Percentiles rank a stretch among this genome's conserved stretches.
These are phyloP conservation scores for Ochropleura leucogaster DNA, from an alignment of 2,888 invertebrate genomes.

Conservation along the genomic window DNA sequence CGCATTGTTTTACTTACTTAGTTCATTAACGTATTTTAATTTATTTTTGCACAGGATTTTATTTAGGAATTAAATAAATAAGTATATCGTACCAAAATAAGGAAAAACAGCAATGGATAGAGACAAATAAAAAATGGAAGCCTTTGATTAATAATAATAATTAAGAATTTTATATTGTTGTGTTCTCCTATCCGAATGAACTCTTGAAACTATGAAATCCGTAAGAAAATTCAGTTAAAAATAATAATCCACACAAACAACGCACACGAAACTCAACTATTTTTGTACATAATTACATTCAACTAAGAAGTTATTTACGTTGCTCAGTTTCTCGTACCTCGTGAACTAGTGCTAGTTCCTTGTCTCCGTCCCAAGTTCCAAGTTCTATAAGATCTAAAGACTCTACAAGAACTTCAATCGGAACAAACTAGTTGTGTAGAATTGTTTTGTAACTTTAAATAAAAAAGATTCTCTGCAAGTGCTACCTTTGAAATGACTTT, in stretches of 20 bases:
- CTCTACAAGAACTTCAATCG: conserved; percentile 39
- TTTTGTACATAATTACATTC: too few relatives aligned
- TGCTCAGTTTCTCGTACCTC: background rate
- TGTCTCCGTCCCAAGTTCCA: conserved; percentile 21
- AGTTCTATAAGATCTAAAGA: conserved; percentile 40
- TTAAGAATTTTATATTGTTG: background rate
- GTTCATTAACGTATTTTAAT: too few relatives aligned
- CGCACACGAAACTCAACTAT: background rate
- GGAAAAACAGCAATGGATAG: too few relatives aligned
- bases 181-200: background rate
- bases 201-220: background rate
- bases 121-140: too few relatives aligned
- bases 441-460: conserved; percentile 43
- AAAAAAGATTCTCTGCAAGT: conserved; percentile 28
- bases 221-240: background rate
- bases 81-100: too few relatives aligned
- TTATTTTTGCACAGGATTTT: too few relatives aligned
- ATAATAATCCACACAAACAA: background rate
- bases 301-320: background rate
- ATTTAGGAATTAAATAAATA: too few relatives aligned
- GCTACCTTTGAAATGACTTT: conserved; percentile 18
- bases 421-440: conserved; percentile 43
- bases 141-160: too few relatives aligned
- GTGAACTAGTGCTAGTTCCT: conserved; percentile 6
- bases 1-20: too few relatives aligned